Percentiles rank a stretch among this genome's conserved stretches.
These are phyloP conservation scores for Ascaphus truei DNA, from an alignment of 2,113 vertebrate genomes.

Conservation along the genomic window DNA sequence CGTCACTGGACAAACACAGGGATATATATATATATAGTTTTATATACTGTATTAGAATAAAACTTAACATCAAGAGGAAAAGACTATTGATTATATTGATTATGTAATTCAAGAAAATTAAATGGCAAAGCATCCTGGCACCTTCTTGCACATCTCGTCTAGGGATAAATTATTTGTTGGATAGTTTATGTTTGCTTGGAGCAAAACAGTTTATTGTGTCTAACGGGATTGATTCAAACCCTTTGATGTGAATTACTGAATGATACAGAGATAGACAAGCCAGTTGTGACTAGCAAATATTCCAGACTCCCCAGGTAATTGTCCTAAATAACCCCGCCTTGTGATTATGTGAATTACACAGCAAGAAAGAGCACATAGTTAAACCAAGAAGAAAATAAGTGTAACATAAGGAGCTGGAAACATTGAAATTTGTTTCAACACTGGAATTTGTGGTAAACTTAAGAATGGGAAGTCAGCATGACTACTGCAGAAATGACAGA, in stretches of 20 bases:
- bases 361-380: neutral
- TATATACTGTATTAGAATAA: no score
- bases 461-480: constrained; percentile 5
- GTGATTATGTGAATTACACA: constrained; percentile 18
- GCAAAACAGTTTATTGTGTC: neutral
- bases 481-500: neutral
- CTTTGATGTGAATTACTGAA: neutral
- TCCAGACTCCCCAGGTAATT: constrained; percentile 16
- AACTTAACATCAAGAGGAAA: no score
- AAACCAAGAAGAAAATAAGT: neutral
- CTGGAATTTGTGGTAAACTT: constrained; percentile 7
- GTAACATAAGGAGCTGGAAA: neutral
- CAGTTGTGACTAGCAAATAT: constrained; percentile 2
- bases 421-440: no score
- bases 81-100: no score
- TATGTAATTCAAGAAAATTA: no score
- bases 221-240: neutral
- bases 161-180: neutral
- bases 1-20: no score
- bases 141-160: neutral
- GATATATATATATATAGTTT: no score
- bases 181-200: neutral
- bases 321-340: constrained; percentile 9
- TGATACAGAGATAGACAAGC: neutral
- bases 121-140: neutral